Evolutionary conservation across 2,797 vertebrate genomes (phyloP).

Genomic region (Pseudochaenichthys georgianus): DNA sequence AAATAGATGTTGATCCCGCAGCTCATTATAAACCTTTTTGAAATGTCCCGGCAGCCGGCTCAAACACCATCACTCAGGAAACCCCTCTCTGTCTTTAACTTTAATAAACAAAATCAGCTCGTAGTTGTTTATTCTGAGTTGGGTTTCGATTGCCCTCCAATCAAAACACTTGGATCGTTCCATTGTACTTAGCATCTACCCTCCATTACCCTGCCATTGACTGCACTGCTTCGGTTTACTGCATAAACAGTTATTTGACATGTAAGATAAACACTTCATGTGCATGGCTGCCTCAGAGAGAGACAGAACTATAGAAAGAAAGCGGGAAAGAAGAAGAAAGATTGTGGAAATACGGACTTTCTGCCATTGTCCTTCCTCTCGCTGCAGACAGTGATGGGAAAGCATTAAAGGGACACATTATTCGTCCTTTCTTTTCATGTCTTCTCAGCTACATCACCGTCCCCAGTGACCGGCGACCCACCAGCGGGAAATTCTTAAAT

Average conservation of each 20-base stretch:
- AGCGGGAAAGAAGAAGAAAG: not conserved
- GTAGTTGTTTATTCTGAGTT: slow-evolving; percentile 44
- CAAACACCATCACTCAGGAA: slow-evolving; percentile 37
- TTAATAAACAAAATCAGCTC: slow-evolving; percentile 71
- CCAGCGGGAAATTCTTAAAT: slow-evolving; percentile 50
- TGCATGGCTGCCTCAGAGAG: slow-evolving; percentile 37
- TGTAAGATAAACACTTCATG: slow-evolving; percentile 64
- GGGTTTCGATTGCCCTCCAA: slow-evolving; percentile 55
- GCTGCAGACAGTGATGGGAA: slow-evolving; percentile 20
- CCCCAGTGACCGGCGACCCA: slow-evolving; percentile 40
- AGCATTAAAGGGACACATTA: slow-evolving; percentile 37
- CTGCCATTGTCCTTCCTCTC: slow-evolving; percentile 22
- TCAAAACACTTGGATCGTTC: slow-evolving; percentile 54
- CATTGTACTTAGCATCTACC: slow-evolving; percentile 47
- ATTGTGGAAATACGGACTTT: slow-evolving; percentile 57
- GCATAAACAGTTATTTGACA: slow-evolving; percentile 69
- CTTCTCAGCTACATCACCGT: slow-evolving; percentile 31
- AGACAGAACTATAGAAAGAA: not conserved
- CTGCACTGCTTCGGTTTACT: slow-evolving; percentile 52
- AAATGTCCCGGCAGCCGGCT: slow-evolving; percentile 14
- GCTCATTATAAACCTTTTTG: slow-evolving; percentile 39
- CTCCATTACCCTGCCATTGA: slow-evolving; percentile 35
- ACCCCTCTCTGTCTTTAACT: slow-evolving; percentile 31
- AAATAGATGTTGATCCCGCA: slow-evolving; percentile 39
- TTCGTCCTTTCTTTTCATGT: slow-evolving; percentile 42